phyloP scores from a whole-genome alignment of 2,113 vertebrate species.

The Octodon degus region DNA sequence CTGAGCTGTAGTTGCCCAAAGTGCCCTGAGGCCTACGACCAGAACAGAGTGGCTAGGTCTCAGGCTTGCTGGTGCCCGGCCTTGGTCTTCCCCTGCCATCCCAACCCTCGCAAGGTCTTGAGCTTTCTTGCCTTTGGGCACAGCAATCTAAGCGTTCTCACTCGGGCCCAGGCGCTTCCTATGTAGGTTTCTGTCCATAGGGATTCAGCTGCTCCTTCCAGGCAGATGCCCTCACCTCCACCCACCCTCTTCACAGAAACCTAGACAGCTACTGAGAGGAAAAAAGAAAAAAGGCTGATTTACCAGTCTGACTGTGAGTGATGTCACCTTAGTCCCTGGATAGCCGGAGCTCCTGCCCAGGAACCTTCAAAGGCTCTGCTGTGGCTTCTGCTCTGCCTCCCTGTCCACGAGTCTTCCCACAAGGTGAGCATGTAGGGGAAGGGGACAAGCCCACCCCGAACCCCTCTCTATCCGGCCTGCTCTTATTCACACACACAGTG shows the following conservation, averaged over 20 bases:
- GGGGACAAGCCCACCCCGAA: not conserved
- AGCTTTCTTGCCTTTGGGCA: not conserved
- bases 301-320: not conserved
- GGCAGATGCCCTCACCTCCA: not conserved
- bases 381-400: not conserved
- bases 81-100: not conserved
- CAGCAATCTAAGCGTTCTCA: not conserved
- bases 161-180: rapidly evolving
- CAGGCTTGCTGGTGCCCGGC: not conserved
- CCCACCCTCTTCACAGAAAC: not conserved
- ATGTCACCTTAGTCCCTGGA: not conserved
- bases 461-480: not conserved
- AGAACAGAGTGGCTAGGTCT: not conserved
- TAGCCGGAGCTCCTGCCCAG: not conserved
- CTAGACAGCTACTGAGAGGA: not conserved
- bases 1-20: not conserved
- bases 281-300: not conserved
- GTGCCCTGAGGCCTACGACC: too few relatives aligned
- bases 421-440: not conserved
- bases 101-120: not conserved
- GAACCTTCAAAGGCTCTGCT: too few relatives aligned
- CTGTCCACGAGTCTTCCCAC: not conserved
- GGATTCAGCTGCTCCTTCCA: not conserved
- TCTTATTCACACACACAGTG: too few relatives aligned
- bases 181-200: not conserved